Evolutionary conservation across 2,888 invertebrate genomes (phyloP), one percentile per base, ranked within the genome.

Genomic region (Incurvaria masculella): DNA sequence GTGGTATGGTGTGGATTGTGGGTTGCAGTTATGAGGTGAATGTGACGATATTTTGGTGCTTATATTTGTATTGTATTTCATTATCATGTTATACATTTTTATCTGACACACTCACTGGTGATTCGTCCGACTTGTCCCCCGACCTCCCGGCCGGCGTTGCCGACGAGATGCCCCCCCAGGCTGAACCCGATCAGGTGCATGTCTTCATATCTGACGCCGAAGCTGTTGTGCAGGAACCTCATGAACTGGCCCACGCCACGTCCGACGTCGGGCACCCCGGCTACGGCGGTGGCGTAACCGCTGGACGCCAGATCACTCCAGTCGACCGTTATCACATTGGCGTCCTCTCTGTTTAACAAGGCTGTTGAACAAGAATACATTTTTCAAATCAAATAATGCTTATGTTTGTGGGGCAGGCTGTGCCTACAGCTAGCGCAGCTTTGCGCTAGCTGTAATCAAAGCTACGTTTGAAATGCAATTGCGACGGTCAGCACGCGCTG

Each of bases 161-260:
- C 70, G 2, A 65, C 62, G 2, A 66, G 56, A 51, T 72, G 71
- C 26, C 68, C 70, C 4, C 71, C 71, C 44, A 71, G 59, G 49
- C 69, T 69, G 56, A 61, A 64, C 1, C 72, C 72, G 11, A 68
- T 55, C 3, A 70, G 47, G 43, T 70, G 72, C 2, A 69, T 56
- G 2, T 59, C 56, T 46, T 61, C 55, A 61, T 63, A 65, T 49
- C 60, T 57, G 2, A 63, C 63, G 21, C 66, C 66, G 5, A 52
- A 57, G 2, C 54, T 59, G n/a, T 52, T 55, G 21, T 63, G 50
- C 8, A 70, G 59, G 64, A 64, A 67, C 14, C 54, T 51, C 5
- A 69, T 33, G 52, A 64, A 63, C 49, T 61, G 55, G 4, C 62
- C 64, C 6, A 65, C 48, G 46, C 51, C 53, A 18, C 57, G 52